phyloP scores from a whole-genome alignment of 2,797 vertebrate species.

The Dallia pectoralis region DNA sequence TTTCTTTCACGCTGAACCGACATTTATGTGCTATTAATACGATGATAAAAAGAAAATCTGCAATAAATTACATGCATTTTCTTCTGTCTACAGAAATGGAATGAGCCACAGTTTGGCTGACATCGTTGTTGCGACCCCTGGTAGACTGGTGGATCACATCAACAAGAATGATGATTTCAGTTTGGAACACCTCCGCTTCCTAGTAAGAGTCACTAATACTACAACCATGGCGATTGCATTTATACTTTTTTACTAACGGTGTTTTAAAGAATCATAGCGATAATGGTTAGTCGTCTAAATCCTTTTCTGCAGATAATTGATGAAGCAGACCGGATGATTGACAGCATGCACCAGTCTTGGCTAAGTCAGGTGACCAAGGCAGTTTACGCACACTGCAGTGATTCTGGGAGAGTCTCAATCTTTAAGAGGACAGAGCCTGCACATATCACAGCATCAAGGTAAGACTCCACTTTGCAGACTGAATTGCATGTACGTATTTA shows the following conservation, averaged over 20 bases:
- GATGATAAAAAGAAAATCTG: not conserved
- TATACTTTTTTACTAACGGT: not conserved
- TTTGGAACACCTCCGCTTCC: constrained; percentile 85
- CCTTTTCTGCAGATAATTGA: constrained; percentile 82
- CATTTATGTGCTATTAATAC: not conserved
- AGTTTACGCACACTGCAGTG: constrained; percentile 58
- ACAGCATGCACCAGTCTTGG: constrained; percentile 95
- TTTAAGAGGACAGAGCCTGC: constrained; percentile 74
- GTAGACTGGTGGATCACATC: constrained; percentile 93
- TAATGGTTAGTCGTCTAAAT: not conserved
- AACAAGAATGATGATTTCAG: constrained; percentile 82
- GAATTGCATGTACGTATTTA: not conserved
- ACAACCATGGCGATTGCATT: not conserved
- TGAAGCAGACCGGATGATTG: constrained; percentile 95
- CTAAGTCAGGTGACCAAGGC: constrained; percentile 84
- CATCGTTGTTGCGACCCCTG: constrained; percentile 91
- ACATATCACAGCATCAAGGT: constrained; percentile 84
- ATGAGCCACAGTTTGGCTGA: constrained; percentile 83
- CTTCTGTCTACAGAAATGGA: constrained; percentile 49
- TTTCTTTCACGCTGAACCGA: not conserved
- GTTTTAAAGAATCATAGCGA: not conserved
- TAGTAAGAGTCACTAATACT: constrained; percentile 74
- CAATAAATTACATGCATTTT: not conserved
- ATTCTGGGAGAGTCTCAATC: constrained; percentile 39
- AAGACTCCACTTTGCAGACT: constrained; percentile 19